Base-by-base conservation (phyloP, 2,888 invertebrate species). In the Tanypteryx hageni region DNA sequence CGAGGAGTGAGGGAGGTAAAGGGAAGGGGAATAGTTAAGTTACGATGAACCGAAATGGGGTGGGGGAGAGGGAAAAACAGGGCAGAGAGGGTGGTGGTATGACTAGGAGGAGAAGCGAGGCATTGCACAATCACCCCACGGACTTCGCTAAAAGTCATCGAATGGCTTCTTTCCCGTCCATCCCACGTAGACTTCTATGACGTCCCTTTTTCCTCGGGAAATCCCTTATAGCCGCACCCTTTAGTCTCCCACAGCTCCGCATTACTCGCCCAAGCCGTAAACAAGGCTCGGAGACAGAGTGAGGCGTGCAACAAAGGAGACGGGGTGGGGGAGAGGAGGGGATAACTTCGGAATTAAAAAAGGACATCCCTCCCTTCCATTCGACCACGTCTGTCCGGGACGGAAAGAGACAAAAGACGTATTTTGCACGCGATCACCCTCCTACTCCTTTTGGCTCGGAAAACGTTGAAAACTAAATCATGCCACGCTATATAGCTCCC, bases 401-500 rank as follows among this genome's bases (percentile, higher is more conserved):
- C 27, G 76, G 76, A 76, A 27, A 22, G 44, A 76, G 76, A 76
- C 76, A 76, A 76, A 76, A 76, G 76, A 22, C 76, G 27, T 76
- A n/a, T 22, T 22, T 27, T 27, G 11, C 27, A 27, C 8, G 76
- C 76, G 13, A n/a, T 27, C 76, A 16, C 13, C 61, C 13, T 76
- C 11, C 27, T 27, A 22, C 76, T 27, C 76, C n/a, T n/a, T n/a
- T n/a, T n/a, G n/a, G n/a, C n/a, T n/a, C n/a, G n/a, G n/a, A 44
- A 44, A 44, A 44, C 76, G 76, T 27, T 76, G 76, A 76, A 76
- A 76, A 76, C 18, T 22, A 76, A 76, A 22, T 76, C 76, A n/a
- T 27, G 22, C 76, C 22, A 76, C 13, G n/a, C 76, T 22, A 27
- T 22, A 76, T 44, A 44, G 5, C 44, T 44, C 44, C 44, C 44